Percentiles rank a stretch among this genome's conserved stretches.
Conservation (phyloP, 1,140 invertebrate genomes). For the Aphis craccivora region DNA sequence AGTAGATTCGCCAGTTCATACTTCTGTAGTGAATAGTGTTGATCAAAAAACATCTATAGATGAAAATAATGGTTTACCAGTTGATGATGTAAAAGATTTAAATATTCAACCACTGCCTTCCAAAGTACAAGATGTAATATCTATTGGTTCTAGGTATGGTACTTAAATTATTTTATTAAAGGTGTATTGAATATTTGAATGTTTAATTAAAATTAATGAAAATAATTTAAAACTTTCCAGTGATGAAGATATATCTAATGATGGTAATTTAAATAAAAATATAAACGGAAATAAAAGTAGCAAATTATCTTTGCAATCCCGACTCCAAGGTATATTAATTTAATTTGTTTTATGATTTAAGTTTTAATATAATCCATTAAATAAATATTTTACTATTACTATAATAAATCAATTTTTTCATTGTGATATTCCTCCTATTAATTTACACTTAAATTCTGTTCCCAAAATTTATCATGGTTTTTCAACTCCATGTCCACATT, state of each 20-base stretch:
- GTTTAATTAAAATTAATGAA: neutral
- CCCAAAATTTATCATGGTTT: neutral
- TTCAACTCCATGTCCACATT: neutral
- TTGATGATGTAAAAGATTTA: neutral
- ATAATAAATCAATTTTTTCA: neutral
- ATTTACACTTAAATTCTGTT: neutral
- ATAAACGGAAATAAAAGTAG: slow-evolving; percentile 39
- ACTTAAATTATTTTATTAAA: too few relatives aligned
- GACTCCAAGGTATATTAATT: slow-evolving; percentile 26
- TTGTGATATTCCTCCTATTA: accelerated
- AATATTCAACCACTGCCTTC: neutral
- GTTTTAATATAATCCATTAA: neutral
- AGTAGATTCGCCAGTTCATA: neutral
- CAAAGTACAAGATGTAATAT: slow-evolving; percentile 45
- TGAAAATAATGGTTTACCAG: neutral
- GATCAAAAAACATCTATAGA: neutral
- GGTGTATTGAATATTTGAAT: too few relatives aligned
- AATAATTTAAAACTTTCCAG: neutral
- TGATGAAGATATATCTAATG: slow-evolving; percentile 38
- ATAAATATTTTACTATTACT: neutral
- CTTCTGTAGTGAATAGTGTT: neutral
- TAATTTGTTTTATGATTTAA: neutral
- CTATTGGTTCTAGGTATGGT: slow-evolving; percentile 42
- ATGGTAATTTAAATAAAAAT: neutral
- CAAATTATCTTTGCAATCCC: slow-evolving; percentile 32